phyloP scores from a whole-genome alignment of 2,888 invertebrate genomes.

The Drosophila recens region DNA sequence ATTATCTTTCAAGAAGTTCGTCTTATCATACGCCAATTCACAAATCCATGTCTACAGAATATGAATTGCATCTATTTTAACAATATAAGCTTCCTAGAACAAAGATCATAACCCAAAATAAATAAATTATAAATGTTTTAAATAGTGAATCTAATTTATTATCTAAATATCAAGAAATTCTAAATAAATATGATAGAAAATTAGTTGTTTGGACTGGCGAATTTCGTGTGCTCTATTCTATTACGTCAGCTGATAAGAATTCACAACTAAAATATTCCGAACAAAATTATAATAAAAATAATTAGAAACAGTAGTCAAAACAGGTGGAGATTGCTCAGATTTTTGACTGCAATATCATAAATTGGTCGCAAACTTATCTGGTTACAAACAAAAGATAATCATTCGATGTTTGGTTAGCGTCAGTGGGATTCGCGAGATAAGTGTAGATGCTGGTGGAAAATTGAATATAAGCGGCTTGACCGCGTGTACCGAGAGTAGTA shows the following conservation, averaged over 20 bases:
- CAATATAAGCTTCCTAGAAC: not conserved
- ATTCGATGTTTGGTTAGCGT: conserved; percentile 60
- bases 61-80: not conserved
- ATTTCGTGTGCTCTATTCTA: not conserved
- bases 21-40: no score
- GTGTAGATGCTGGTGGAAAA: conserved; percentile 32
- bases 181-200: conserved; percentile 1
- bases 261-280: conserved; percentile 9
- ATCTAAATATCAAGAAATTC: not conserved
- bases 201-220: conserved; percentile 13
- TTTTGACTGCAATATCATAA: conserved; percentile 78
- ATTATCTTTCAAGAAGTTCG: no score
- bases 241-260: conserved; percentile 34
- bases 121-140: not conserved
- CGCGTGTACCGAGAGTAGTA: conserved; percentile 73
- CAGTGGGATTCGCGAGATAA: conserved; percentile 58
- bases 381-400: conserved; percentile 49
- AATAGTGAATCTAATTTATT: not conserved
- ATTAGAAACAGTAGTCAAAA: conserved; percentile 37
- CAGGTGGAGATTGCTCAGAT: conserved; percentile 25
- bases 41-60: not conserved
- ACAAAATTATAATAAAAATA: conserved; percentile 21
- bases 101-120: not conserved
- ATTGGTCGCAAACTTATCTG: conserved; percentile 68
- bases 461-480: conserved; percentile 79